Base-by-base conservation (phyloP, 2,888 invertebrate genomes). In the Nomada goodeniana region DNA sequence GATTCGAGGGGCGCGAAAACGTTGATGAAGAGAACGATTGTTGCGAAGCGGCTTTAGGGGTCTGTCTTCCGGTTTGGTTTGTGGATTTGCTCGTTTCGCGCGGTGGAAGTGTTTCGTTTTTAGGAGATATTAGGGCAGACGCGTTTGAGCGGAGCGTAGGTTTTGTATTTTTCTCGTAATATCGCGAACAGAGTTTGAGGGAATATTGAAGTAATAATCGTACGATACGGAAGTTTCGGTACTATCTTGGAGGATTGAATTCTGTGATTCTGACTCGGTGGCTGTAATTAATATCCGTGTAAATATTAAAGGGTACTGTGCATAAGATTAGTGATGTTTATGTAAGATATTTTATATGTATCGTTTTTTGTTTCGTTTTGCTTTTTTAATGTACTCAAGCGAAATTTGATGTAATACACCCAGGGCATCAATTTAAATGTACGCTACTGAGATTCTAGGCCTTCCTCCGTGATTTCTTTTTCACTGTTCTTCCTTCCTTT, bases 401-500 rank as follows among this genome's bases (percentile, higher is more conserved):
- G 13, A 9, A 59, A 64, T 57, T 26, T 52, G 3, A 13, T 50
- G 47, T 26, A 15, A 11, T 55, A 79, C 65, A 79, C 52, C 50
- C 61, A 23, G 55, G 74, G 50, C 65, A 79, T 44, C 10, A 74
- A 60, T 23, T 50, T 1, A 20, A 60, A 67, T 78, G 23, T 73
- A 29, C 11, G 47, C 23, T n/a, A 70, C 42, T n/a, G 50, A 63
- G 55, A 50, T 63, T 72, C 23, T 47, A 57, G 20, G 42, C 59
- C 10, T 18, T 26, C 68, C 71, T 61, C 26, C 76, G 76, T 10
- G 76, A 57, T 81, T 81, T 74, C 70, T 70, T 69, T 72, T 53
- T 23, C 52, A 29, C 26, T 20, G 15, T 53, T 53, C 76, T 75
- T 52, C 53, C 69, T 52, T 76, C 67, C 77, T 64, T 83, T 57